These are phyloP conservation scores for Nycticryphes semicollaris DNA, from an alignment of 2,113 vertebrate genomes.

Conservation along the genomic window DNA sequence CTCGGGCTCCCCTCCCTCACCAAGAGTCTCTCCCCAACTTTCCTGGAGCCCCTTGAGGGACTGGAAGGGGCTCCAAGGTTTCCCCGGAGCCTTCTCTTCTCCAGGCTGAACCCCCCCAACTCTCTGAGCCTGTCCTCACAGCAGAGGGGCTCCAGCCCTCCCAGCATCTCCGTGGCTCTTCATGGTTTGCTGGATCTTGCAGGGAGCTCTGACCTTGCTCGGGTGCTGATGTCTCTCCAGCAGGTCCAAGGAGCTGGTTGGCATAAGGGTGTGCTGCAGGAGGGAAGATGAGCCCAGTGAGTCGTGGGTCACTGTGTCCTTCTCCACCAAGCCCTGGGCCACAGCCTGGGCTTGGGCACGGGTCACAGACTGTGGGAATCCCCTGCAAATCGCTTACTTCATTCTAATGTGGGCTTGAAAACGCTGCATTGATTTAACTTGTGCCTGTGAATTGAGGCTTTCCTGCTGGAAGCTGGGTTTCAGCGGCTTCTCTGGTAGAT, in stretches of 20 bases:
- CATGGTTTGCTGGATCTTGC: not conserved
- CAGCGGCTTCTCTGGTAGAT: not conserved
- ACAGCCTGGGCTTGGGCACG: not conserved
- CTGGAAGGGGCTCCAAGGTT: no score
- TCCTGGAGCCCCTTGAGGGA: no score
- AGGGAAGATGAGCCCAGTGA: not conserved
- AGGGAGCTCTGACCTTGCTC: not conserved
- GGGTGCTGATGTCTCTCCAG: not conserved
- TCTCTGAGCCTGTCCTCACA: no score
- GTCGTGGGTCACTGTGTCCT: not conserved
- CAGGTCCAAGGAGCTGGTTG: not conserved
- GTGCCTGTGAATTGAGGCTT: not conserved
- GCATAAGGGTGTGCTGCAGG: fast-evolving
- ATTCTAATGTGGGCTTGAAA: fast-evolving
- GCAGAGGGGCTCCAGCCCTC: no score
- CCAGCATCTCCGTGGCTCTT: no score
- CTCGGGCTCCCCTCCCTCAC: no score
- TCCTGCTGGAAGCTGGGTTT: not conserved
- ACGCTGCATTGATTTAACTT: not conserved
- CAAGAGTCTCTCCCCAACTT: no score
- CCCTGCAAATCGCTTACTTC: not conserved
- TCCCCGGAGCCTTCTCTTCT: no score
- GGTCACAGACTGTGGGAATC: fast-evolving
- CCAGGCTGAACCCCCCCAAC: no score
- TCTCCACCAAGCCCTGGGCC: not conserved